Evolutionary conservation across 2,888 invertebrate species (phyloP).

Genomic region (Perdita meconis): DNA sequence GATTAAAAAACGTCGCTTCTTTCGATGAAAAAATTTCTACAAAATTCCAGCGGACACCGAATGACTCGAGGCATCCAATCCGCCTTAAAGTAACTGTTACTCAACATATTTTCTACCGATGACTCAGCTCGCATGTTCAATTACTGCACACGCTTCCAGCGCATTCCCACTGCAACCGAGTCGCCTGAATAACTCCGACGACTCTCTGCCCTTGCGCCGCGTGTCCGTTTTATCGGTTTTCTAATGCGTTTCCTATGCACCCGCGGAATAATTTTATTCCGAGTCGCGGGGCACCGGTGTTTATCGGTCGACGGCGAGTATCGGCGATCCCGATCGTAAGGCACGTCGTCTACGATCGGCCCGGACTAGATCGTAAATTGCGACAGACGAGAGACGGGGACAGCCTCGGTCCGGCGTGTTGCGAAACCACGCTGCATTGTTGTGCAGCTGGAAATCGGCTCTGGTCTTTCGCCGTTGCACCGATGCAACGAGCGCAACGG

Average conservation of each 20-base stretch:
- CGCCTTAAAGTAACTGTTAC: not conserved
- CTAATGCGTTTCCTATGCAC: constrained; percentile 44
- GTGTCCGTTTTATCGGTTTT: not conserved
- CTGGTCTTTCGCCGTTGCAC: constrained; percentile 52
- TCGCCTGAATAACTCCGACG: not conserved
- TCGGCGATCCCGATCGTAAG: constrained; percentile 45
- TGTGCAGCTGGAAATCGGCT: constrained; percentile 65
- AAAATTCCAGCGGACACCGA: too few species aligned
- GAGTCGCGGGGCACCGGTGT: not conserved
- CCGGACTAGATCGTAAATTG: constrained; percentile 62
- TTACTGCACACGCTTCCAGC: not conserved
- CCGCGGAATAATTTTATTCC: constrained; percentile 9
- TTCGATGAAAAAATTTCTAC: too few species aligned
- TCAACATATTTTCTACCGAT: not conserved
- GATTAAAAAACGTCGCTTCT: too few species aligned
- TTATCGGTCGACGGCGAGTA: constrained; percentile 15
- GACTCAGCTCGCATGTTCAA: not conserved
- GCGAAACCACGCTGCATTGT: constrained; percentile 71
- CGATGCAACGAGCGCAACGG: constrained; percentile 67
- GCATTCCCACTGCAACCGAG: not conserved
- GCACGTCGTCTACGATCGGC: constrained; percentile 54
- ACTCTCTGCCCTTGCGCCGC: not conserved
- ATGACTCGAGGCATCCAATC: not conserved
- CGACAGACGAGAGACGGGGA: constrained; percentile 79
- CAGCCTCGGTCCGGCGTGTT: constrained; percentile 49